These are phyloP conservation scores for Synanthedon andrenaeformis DNA, from an alignment of 2,888 invertebrate genomes.

Conservation along the genomic window DNA sequence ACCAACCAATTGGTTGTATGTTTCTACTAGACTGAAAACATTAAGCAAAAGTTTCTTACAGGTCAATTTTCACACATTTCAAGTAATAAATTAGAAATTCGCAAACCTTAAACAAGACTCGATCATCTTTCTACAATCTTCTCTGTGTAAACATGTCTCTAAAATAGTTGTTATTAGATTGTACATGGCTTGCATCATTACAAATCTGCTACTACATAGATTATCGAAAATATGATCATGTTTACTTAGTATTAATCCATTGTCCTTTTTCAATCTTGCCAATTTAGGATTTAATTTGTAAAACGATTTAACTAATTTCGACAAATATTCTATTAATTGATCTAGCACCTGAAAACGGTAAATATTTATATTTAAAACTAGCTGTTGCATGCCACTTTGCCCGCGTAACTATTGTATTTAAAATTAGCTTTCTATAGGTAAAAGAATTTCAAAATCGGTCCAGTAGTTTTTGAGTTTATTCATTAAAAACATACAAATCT, in stretches of 20 bases:
- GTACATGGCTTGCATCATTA: constrained; percentile 66
- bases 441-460: too few species aligned
- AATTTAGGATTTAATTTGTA: constrained; percentile 64
- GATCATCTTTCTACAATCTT: constrained; percentile 69
- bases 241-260: constrained; percentile 49
- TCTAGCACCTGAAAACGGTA: constrained; percentile 65
- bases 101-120: constrained; percentile 68
- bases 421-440: too few species aligned
- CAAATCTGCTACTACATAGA: constrained; percentile 65
- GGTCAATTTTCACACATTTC: background rate
- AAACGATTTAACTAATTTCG: constrained; percentile 63
- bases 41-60: background rate
- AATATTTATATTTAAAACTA: background rate
- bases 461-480: too few species aligned
- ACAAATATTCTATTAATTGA: constrained; percentile 65
- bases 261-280: constrained; percentile 53
- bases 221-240: constrained; percentile 63
- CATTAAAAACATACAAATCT: too few species aligned
- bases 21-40: constrained; percentile 70
- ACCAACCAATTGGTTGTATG: constrained; percentile 72
- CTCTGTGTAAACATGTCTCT: constrained; percentile 65
- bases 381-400: too few species aligned
- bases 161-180: constrained; percentile 66
- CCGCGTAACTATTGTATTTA: too few species aligned
- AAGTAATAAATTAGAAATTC: background rate